Evolutionary conservation across 2,113 vertebrate genomes (phyloP).

Genomic region (Chinchilla lanigera): DNA sequence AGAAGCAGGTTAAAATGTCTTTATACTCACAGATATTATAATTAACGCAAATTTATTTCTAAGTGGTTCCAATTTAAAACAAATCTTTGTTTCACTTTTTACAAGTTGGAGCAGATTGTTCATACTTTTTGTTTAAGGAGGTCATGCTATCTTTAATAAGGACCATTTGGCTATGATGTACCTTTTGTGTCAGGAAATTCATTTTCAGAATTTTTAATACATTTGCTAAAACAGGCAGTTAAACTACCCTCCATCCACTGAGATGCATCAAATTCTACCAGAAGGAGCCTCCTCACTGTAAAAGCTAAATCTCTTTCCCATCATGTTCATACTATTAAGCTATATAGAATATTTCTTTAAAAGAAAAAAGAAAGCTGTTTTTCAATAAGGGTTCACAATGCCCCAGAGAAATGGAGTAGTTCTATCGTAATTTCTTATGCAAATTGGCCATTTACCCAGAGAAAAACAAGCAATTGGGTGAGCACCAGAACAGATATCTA

Average conservation of each 20-base stretch:
- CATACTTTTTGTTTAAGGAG: slow-evolving; percentile 17
- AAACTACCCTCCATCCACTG: background rate
- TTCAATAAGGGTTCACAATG: slow-evolving; percentile 65
- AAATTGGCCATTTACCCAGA: slow-evolving; percentile 48
- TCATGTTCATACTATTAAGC: slow-evolving; percentile 62
- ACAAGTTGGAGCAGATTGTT: slow-evolving; percentile 47
- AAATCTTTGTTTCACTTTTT: slow-evolving; percentile 56
- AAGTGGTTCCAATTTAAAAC: background rate
- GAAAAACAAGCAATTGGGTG: slow-evolving; percentile 25
- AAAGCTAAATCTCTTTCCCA: slow-evolving; percentile 62
- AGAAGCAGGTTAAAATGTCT: background rate
- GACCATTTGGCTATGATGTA: slow-evolving; percentile 52
- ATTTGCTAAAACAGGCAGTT: background rate
- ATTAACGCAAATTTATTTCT: slow-evolving; percentile 45
- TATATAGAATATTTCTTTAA: slow-evolving; percentile 37
- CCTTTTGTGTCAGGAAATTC: slow-evolving; percentile 62
- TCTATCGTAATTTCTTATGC: slow-evolving; percentile 61
- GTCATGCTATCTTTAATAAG: slow-evolving; percentile 38
- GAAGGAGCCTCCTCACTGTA: slow-evolving; percentile 39
- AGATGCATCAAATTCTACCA: background rate
- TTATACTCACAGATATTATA: background rate
- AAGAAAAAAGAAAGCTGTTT: slow-evolving; percentile 6
- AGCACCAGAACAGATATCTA: background rate
- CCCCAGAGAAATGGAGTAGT: slow-evolving; percentile 61
- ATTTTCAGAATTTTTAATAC: slow-evolving; percentile 62